These are phyloP conservation scores for Agriopis aurantiaria DNA, from an alignment of 2,888 invertebrate genomes.

Conservation along the genomic window DNA sequence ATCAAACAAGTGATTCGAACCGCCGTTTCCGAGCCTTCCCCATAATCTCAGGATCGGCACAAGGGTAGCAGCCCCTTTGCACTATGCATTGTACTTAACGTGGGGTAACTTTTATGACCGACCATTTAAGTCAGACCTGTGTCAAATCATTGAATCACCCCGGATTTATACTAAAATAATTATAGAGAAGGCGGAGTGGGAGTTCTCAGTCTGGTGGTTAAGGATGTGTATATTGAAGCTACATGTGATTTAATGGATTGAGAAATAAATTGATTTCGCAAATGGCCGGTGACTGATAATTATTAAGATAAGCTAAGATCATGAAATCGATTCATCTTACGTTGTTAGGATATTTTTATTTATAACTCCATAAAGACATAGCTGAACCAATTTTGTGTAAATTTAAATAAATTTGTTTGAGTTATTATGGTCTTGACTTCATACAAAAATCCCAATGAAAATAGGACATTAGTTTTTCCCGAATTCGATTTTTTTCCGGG, in stretches of 20 bases:
- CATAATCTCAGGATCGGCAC: slow-evolving; percentile 59
- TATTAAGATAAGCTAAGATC: slow-evolving; percentile 48
- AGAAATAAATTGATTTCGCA: slow-evolving; percentile 82
- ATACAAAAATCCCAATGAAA: no score
- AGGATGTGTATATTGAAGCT: slow-evolving; percentile 73
- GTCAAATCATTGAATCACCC: slow-evolving; percentile 61
- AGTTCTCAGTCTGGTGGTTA: slow-evolving; percentile 55
- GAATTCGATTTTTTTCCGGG: no score
- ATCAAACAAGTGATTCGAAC: slow-evolving; percentile 72
- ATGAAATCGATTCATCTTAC: not conserved
- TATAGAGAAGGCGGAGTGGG: slow-evolving; percentile 48
- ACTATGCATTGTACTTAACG: slow-evolving; percentile 78
- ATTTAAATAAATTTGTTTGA: no score
- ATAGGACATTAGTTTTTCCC: no score
- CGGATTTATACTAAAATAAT: slow-evolving; percentile 43
- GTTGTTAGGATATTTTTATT: not conserved
- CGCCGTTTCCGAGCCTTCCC: slow-evolving; percentile 64
- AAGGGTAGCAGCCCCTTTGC: slow-evolving; percentile 80
- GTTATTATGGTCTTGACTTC: no score
- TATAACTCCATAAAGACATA: not conserved
- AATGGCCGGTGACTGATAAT: slow-evolving; percentile 64
- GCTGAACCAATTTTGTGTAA: not conserved
- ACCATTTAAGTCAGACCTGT: slow-evolving; percentile 62
- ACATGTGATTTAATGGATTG: slow-evolving; percentile 82
- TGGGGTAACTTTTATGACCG: slow-evolving; percentile 80